phyloP scores from a whole-genome alignment of 2,797 vertebrate species.

The Botia kubotai region DNA sequence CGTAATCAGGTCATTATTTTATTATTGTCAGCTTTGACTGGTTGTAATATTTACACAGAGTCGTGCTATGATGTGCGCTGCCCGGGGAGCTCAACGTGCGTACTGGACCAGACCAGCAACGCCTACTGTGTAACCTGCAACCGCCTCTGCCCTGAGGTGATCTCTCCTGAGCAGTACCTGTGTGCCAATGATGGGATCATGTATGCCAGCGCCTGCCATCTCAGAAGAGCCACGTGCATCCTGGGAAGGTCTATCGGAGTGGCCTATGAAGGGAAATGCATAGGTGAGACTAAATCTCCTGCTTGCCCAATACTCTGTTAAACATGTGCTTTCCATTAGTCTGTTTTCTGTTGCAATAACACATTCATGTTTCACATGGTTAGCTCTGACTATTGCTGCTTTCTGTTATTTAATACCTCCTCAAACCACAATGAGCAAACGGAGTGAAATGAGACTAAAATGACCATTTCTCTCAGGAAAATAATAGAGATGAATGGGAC shows the following conservation, averaged over 20 bases:
- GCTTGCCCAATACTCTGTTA: slow-evolving; percentile 46
- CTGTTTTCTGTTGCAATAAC: slow-evolving; percentile 54
- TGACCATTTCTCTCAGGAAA: slow-evolving; percentile 6
- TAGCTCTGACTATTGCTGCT: slow-evolving; percentile 37
- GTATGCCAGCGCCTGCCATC: slow-evolving; percentile 86
- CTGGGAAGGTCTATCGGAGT: slow-evolving; percentile 87
- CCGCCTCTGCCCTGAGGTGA: slow-evolving; percentile 83
- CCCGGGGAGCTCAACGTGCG: slow-evolving; percentile 84
- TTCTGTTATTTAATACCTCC: slow-evolving; percentile 42
- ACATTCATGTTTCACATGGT: slow-evolving; percentile 51
- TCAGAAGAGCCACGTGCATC: slow-evolving; percentile 87
- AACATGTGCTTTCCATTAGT: slow-evolving; percentile 60
- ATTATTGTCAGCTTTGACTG: slow-evolving; percentile 22
- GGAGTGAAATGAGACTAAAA: slow-evolving; percentile 21
- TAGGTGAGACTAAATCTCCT: slow-evolving; percentile 78
- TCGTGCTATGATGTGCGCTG: slow-evolving; percentile 86
- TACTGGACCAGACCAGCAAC: slow-evolving; percentile 88
- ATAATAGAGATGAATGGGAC: neutral
- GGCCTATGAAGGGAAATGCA: slow-evolving; percentile 88
- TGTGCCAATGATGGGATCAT: slow-evolving; percentile 87
- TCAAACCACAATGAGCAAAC: slow-evolving; percentile 34
- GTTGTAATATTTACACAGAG: slow-evolving; percentile 74
- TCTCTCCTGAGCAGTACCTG: slow-evolving; percentile 83
- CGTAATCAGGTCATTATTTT: neutral
- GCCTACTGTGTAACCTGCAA: slow-evolving; percentile 90